phyloP scores from a whole-genome alignment of 2,113 vertebrate genomes.

The Oryzias woworae region DNA sequence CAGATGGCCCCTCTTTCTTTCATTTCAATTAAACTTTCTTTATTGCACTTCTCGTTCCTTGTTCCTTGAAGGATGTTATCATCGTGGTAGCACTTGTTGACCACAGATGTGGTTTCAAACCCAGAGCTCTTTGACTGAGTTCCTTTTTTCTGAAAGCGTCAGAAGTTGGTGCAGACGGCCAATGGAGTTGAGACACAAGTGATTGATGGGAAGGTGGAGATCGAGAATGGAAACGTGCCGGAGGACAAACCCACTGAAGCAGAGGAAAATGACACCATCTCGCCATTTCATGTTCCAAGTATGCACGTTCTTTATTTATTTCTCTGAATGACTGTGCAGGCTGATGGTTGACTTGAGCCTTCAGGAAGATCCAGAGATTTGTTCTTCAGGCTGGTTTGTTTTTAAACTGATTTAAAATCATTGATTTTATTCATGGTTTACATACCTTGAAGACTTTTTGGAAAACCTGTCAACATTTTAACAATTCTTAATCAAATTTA shows the following conservation, averaged over 20 bases:
- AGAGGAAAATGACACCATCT: constrained; percentile 76
- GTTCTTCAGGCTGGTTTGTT: too few relatives aligned
- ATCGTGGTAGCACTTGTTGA: too few relatives aligned
- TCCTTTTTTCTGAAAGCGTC: constrained; percentile 82
- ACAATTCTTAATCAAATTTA: too few relatives aligned
- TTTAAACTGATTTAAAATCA: background rate
- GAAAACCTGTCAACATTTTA: too few relatives aligned
- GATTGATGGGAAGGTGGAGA: constrained; percentile 85
- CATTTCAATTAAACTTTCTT: background rate
- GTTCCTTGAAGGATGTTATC: too few relatives aligned
- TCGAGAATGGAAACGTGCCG: constrained; percentile 91
- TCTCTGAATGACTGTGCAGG: background rate
- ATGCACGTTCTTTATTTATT: constrained; percentile 7
- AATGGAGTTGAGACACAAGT: constrained; percentile 85
- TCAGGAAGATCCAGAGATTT: background rate
- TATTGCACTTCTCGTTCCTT: background rate
- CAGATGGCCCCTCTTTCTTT: constrained; percentile 4
- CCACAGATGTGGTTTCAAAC: too few relatives aligned
- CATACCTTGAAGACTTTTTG: too few relatives aligned
- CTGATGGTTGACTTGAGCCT: background rate
- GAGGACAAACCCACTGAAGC: constrained; percentile 81
- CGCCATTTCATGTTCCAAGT: constrained; percentile 83
- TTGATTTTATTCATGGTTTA: background rate
- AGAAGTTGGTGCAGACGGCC: constrained; percentile 89
- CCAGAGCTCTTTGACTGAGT: constrained; percentile 56